Conservation (phyloP, 1,140 invertebrate species). For the Teleogryllus occipitalis region DNA sequence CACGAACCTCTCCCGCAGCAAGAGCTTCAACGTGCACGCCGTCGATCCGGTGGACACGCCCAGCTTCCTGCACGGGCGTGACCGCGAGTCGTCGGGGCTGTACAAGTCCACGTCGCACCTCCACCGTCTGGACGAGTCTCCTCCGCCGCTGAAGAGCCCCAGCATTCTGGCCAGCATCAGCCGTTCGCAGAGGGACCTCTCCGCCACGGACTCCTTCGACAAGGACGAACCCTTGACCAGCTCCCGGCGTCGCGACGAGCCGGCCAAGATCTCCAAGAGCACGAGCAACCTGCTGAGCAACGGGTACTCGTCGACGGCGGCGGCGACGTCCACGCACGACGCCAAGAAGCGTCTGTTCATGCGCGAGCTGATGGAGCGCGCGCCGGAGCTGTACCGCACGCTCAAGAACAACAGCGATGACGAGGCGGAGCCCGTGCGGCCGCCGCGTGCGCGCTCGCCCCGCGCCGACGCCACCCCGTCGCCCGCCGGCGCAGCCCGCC, state of each 20-base stretch:
- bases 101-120: slow-evolving; percentile 71
- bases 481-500: slow-evolving; percentile 8
- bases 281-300: slow-evolving; percentile 36
- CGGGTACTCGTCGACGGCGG: slow-evolving; percentile 33
- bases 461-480: neutral
- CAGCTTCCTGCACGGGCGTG: neutral
- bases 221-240: slow-evolving; percentile 23
- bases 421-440: neutral
- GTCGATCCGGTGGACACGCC: slow-evolving; percentile 29
- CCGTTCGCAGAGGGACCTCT: slow-evolving; percentile 66
- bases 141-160: slow-evolving; percentile 69
- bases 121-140: slow-evolving; percentile 54
- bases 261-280: slow-evolving; percentile 45
- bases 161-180: slow-evolving; percentile 75
- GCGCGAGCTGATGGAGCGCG: slow-evolving; percentile 58
- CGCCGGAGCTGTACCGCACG: slow-evolving; percentile 59
- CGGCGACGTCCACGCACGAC: slow-evolving; percentile 29
- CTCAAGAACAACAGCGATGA: slow-evolving; percentile 17
- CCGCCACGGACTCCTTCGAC: slow-evolving; percentile 28
- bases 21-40: slow-evolving; percentile 74
- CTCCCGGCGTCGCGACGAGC: slow-evolving; percentile 38
- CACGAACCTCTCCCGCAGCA: slow-evolving; percentile 60
- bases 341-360: slow-evolving; percentile 62
- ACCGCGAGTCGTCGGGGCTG: slow-evolving; percentile 35
- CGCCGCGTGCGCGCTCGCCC: neutral